Evolutionary conservation across 2,113 vertebrate genomes (phyloP).

Genomic region (Oncorhynchus kisutch): DNA sequence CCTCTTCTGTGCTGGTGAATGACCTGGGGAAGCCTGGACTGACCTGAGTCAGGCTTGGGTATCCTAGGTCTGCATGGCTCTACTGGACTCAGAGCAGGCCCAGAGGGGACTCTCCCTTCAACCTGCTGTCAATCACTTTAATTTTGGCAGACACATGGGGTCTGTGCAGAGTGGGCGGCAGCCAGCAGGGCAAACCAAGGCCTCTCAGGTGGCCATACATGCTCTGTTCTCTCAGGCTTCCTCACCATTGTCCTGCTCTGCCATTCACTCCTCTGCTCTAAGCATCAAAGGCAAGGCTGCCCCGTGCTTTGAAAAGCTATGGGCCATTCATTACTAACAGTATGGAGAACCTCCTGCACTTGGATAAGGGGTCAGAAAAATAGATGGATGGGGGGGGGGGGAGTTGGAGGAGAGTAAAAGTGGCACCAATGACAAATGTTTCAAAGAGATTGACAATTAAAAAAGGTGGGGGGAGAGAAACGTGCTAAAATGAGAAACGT

Average conservation of each 20-base stretch:
- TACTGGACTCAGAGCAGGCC: constrained; percentile 31
- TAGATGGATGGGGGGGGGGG: constrained; percentile 20
- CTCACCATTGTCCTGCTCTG: constrained; percentile 42
- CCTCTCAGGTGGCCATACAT: constrained; percentile 28
- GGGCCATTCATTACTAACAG: constrained; percentile 49
- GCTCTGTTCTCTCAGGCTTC: constrained; percentile 12
- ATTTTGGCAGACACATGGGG: constrained; percentile 39
- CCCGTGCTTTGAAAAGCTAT: constrained; percentile 30
- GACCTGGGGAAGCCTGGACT: not conserved
- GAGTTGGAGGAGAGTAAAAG: constrained; percentile 45
- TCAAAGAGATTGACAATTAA: constrained; percentile 20
- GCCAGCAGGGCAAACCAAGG: constrained; percentile 19
- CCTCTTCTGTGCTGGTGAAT: constrained; percentile 3
- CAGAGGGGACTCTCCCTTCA: constrained; percentile 38
- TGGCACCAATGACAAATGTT: constrained; percentile 44
- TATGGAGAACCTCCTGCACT: constrained; percentile 47
- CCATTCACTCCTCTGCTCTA: constrained; percentile 44
- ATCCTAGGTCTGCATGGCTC: not conserved
- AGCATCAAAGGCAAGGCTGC: constrained; percentile 51
- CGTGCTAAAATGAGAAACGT: constrained; percentile 37
- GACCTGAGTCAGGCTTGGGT: not conserved
- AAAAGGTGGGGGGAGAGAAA: constrained; percentile 29
- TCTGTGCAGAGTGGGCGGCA: constrained; percentile 14
- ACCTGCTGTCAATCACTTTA: constrained; percentile 41
- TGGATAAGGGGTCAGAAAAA: constrained; percentile 54